Evolutionary conservation across 2,888 invertebrate genomes (phyloP).

Genomic region (Tholera decimalis): DNA sequence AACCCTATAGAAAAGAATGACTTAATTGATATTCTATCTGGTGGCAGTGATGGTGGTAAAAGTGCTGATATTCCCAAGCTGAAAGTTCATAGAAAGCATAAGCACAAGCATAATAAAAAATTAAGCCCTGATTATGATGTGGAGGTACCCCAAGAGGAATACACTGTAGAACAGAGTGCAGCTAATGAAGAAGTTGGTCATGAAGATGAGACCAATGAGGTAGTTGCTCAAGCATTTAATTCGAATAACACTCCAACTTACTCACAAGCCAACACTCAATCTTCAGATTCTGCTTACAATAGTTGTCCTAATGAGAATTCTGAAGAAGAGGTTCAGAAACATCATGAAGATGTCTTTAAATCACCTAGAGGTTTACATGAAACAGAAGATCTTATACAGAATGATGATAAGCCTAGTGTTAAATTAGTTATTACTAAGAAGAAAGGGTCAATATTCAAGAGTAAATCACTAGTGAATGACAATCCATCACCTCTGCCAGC

Average conservation of each 20-base stretch:
- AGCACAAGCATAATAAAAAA: slow-evolving; percentile 79
- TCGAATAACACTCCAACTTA: slow-evolving; percentile 77
- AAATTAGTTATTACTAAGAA: slow-evolving; percentile 95
- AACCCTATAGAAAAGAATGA: slow-evolving; percentile 79
- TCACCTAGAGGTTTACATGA: slow-evolving; percentile 82
- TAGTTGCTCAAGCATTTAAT: slow-evolving; percentile 68
- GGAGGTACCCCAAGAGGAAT: slow-evolving; percentile 63
- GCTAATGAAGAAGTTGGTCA: slow-evolving; percentile 66
- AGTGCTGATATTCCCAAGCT: slow-evolving; percentile 73
- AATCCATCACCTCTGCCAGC: slow-evolving; percentile 91
- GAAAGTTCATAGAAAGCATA: slow-evolving; percentile 81
- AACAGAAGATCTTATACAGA: slow-evolving; percentile 77
- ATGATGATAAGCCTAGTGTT: slow-evolving; percentile 91
- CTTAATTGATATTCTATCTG: slow-evolving; percentile 82
- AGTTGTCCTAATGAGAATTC: slow-evolving; percentile 87
- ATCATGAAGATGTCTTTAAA: slow-evolving; percentile 86
- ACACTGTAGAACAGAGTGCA: slow-evolving; percentile 57
- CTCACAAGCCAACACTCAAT: slow-evolving; percentile 79
- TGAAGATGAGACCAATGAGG: slow-evolving; percentile 70
- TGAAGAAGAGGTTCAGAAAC: slow-evolving; percentile 84
- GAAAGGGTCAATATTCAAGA: slow-evolving; percentile 97
- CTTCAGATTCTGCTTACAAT: slow-evolving; percentile 86
- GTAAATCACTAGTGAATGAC: slow-evolving; percentile 93
- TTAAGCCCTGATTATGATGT: slow-evolving; percentile 76
- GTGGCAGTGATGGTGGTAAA: slow-evolving; percentile 76